Conservation (phyloP, 2,113 vertebrate genomes). For the Scophthalmus maximus region DNA sequence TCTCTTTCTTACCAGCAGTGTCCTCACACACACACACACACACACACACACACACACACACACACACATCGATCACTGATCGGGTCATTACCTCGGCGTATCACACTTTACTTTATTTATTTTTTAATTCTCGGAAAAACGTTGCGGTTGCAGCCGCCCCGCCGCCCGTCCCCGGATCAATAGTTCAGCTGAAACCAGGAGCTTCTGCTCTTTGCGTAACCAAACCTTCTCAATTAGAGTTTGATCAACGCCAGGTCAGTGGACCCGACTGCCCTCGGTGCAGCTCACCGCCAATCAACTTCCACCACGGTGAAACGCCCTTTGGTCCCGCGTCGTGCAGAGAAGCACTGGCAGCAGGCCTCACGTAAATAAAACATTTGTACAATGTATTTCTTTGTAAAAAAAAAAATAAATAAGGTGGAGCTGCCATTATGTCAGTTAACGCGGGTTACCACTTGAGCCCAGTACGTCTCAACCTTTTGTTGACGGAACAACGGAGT, state of each 20-base stretch:
- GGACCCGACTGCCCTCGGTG: constrained; percentile 28
- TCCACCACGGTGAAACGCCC: constrained; percentile 70
- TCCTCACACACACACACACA: constrained; percentile 2
- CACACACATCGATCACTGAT: constrained; percentile 31
- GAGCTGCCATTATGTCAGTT: neutral
- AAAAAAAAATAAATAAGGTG: too few relatives aligned
- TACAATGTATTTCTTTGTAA: too few relatives aligned
- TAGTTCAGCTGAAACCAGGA: constrained; percentile 61
- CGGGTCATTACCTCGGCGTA: constrained; percentile 36
- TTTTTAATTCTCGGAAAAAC: constrained; percentile 62
- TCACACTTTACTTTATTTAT: too few relatives aligned
- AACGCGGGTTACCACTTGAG: too few relatives aligned
- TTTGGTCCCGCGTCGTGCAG: constrained; percentile 21
- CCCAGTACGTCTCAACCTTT: neutral
- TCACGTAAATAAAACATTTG: too few relatives aligned
- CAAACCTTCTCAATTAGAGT: constrained; percentile 54
- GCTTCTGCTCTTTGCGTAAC: constrained; percentile 63
- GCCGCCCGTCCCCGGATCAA: constrained; percentile 26
- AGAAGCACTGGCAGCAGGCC: neutral
- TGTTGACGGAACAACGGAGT: too few relatives aligned
- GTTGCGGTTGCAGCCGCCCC: constrained; percentile 4
- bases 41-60: too few relatives aligned
- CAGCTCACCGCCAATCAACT: constrained; percentile 78
- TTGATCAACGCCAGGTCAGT: constrained; percentile 75
- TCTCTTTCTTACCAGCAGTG: neutral